phyloP scores from a whole-genome alignment of 1,140 invertebrate species.

The Bombus fervidus region DNA sequence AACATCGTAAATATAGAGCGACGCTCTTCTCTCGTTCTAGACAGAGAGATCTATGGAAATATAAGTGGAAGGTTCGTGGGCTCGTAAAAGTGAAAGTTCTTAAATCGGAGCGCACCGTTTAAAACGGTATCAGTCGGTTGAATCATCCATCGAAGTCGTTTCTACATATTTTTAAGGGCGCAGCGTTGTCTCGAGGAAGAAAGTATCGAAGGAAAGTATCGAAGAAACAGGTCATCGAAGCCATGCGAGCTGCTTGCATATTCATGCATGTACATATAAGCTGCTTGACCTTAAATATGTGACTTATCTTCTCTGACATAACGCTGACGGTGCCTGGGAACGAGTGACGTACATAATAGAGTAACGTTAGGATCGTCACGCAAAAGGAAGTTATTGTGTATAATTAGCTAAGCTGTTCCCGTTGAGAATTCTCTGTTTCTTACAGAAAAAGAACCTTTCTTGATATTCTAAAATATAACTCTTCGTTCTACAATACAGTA shows the following conservation, averaged over 20 bases:
- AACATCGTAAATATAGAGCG: neutral
- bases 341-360: slow-evolving; percentile 11
- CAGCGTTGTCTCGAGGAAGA: slow-evolving; percentile 18
- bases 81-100: neutral
- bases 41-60: neutral
- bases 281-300: slow-evolving; percentile 56
- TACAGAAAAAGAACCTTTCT: no score
- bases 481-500: no score
- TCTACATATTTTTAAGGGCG: slow-evolving; percentile 10
- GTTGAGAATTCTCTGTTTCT: no score
- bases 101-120: no score
- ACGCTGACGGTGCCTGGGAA: neutral
- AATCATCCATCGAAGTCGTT: neutral
- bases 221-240: slow-evolving; percentile 58
- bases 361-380: neutral
- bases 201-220: slow-evolving; percentile 54
- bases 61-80: no score
- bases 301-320: slow-evolving; percentile 28
- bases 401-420: neutral
- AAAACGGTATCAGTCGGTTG: neutral
- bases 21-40: no score
- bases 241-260: slow-evolving; percentile 21
- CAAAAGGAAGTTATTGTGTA: neutral
- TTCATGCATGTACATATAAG: slow-evolving; percentile 40
- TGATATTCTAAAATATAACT: neutral